A percentile compares a stretch with the other conserved stretches of the same genome.
These are phyloP conservation scores for Capricornis sumatraensis DNA, from an alignment of 2,113 vertebrate species.

Conservation along the genomic window DNA sequence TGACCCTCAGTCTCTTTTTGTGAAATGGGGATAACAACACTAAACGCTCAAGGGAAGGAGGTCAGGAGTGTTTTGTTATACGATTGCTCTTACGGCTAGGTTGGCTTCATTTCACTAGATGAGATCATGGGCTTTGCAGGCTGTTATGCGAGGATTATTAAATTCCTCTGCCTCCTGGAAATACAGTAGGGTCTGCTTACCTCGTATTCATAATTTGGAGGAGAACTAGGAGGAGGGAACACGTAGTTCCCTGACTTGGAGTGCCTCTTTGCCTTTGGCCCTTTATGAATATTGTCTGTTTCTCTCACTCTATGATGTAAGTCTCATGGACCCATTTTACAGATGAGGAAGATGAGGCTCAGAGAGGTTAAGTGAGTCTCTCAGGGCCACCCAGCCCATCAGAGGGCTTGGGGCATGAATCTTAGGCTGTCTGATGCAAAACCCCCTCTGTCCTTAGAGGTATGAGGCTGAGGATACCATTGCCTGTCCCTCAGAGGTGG, in stretches of 20 bases:
- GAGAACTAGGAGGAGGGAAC: background rate
- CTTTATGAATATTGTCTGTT: rapidly evolving
- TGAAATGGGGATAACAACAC: background rate
- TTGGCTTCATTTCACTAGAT: background rate
- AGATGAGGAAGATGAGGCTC: background rate
- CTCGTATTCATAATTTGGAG: rapidly evolving
- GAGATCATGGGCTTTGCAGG: background rate
- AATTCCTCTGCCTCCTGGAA: background rate
- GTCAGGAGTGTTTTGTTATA: rapidly evolving
- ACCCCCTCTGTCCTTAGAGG: too few relatives aligned
- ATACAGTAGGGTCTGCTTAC: background rate
- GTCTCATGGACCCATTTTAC: background rate
- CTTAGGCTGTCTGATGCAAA: background rate
- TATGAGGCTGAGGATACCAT: background rate
- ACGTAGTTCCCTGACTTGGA: rapidly evolving
- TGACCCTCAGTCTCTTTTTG: background rate
- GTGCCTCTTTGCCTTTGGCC: background rate
- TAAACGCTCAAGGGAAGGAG: too few relatives aligned
- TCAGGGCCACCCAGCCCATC: rapidly evolving
- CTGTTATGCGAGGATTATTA: rapidly evolving
- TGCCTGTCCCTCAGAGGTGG: background rate
- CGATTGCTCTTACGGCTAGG: rapidly evolving
- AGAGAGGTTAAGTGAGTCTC: background rate
- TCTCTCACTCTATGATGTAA: rapidly evolving
- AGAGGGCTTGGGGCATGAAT: background rate